A percentile compares a stretch with the other conserved stretches of the same genome.
These are phyloP conservation scores for Anthoscopus minutus DNA, from an alignment of 2,113 vertebrate genomes.

Conservation along the genomic window DNA sequence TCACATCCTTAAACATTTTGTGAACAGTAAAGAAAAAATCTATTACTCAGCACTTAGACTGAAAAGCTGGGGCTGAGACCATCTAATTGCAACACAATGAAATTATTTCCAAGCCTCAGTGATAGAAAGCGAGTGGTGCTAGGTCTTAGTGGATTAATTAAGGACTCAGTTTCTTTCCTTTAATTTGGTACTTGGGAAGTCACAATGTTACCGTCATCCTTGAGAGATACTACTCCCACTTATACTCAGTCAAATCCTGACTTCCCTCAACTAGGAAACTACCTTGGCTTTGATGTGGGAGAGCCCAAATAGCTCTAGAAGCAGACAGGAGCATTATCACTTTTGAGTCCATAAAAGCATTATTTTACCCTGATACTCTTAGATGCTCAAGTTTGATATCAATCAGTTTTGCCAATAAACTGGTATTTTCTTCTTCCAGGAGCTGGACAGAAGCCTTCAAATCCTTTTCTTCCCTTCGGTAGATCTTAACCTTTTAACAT, in stretches of 20 bases:
- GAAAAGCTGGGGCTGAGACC: neutral
- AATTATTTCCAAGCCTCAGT: neutral
- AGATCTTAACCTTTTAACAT: conserved; percentile 66
- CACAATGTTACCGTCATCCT: neutral
- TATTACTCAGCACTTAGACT: neutral
- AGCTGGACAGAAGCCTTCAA: conserved; percentile 64
- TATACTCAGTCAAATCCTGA: neutral
- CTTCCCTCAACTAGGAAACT: neutral
- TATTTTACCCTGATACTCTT: conserved; percentile 64
- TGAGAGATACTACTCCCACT: neutral
- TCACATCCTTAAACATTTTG: neutral
- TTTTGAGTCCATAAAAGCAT: neutral
- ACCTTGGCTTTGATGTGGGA: neutral
- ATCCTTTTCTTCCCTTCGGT: conserved; percentile 59
- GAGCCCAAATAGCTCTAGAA: neutral
- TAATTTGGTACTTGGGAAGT: neutral
- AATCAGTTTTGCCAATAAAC: conserved; percentile 67
- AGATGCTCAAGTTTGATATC: conserved; percentile 64
- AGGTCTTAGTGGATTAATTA: neutral
- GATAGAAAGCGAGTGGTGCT: rapidly evolving
- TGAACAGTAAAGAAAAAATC: neutral
- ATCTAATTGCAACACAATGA: neutral
- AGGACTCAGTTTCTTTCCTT: neutral
- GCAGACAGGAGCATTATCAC: neutral
- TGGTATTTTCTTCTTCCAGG: conserved; percentile 77